Evolutionary conservation across 2,888 invertebrate genomes (phyloP).

Genomic region (Ormyrus thymus): DNA sequence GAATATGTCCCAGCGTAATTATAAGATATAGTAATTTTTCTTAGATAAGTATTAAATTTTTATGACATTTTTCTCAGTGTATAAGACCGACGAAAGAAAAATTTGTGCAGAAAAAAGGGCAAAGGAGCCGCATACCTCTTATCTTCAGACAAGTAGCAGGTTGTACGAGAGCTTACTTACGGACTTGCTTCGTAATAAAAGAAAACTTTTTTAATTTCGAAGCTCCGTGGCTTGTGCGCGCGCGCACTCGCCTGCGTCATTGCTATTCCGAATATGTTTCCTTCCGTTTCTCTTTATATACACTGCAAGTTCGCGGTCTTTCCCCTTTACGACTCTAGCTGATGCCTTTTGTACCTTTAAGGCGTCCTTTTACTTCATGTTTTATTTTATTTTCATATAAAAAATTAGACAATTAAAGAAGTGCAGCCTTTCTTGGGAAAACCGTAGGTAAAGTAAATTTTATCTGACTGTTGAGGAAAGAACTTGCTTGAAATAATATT

Average conservation of each 20-base stretch:
- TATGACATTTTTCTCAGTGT: too few species aligned
- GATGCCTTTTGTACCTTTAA: background rate
- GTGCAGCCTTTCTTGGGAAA: too few species aligned
- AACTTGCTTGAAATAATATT: too few species aligned
- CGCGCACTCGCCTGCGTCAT: slow-evolving; percentile 33
- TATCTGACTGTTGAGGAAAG: too few species aligned
- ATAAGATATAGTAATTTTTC: too few species aligned
- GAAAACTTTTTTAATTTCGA: slow-evolving; percentile 57
- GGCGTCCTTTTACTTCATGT: too few species aligned
- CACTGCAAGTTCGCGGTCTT: background rate
- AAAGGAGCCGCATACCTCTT: slow-evolving; percentile 28
- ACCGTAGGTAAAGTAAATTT: too few species aligned
- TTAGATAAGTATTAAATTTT: too few species aligned
- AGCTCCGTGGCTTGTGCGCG: slow-evolving; percentile 13
- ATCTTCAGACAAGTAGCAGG: slow-evolving; percentile 48
- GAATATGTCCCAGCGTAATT: too few species aligned
- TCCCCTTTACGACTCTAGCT: background rate
- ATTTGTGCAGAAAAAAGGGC: background rate
- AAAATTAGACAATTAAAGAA: too few species aligned
- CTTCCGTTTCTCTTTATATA: slow-evolving; percentile 17
- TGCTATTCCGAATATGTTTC: slow-evolving; percentile 54
- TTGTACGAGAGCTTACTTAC: slow-evolving; percentile 15
- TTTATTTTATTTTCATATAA: too few species aligned
- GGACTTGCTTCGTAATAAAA: slow-evolving; percentile 44
- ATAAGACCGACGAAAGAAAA: background rate